Evolutionary conservation across 2,888 invertebrate genomes (phyloP), one percentile per base, ranked within the genome.

Genomic region (Andrena bucephala): DNA sequence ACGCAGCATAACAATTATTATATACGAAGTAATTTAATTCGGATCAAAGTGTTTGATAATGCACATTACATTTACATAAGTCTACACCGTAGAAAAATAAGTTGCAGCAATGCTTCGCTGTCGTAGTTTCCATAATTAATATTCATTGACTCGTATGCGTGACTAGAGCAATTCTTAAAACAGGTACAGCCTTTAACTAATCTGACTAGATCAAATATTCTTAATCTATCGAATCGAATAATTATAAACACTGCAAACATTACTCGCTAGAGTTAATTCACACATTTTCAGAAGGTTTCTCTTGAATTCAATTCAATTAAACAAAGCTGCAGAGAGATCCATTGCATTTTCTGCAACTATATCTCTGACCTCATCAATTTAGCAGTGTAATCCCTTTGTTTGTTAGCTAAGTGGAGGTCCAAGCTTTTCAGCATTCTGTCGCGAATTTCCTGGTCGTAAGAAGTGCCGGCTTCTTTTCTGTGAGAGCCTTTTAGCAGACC

Each of bases 311-410:
- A 57, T 33, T 20, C 10, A 67, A 50, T 29, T 1, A 8, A 27
- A 2, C 2, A 6, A 54, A 13, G 24, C 8, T 27, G 13, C 31
- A 5, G 8, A 13, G 0, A 24, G 42, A n/a, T 50, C 13, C 29
- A 5, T 16, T 4, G 13, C 20, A 27, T 16, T 31, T 7, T n/a
- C 16, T 27, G 10, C 2, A 60, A 10, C 7, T 86, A 82, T 13
- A 74, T 74, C 27, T 10, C 73, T 3, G 83, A 90, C 77, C 90
- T 91, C 93, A 93, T 93, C 72, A 93, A 85, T 42, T 90, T 91
- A 6, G 87, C 87, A 1, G 93, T 92, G 62, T 93, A 94, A 73
- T 94, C 93, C 69, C 91, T 91, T 77, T 94, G 93, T 79, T 92
- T 94, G 33, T 77, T 85, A 2, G 93, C 93, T 52, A 94, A 89